Percentiles rank a stretch among this genome's conserved stretches.
These are phyloP conservation scores for Thera obeliscata DNA, from an alignment of 2,888 invertebrate species.

Conservation along the genomic window DNA sequence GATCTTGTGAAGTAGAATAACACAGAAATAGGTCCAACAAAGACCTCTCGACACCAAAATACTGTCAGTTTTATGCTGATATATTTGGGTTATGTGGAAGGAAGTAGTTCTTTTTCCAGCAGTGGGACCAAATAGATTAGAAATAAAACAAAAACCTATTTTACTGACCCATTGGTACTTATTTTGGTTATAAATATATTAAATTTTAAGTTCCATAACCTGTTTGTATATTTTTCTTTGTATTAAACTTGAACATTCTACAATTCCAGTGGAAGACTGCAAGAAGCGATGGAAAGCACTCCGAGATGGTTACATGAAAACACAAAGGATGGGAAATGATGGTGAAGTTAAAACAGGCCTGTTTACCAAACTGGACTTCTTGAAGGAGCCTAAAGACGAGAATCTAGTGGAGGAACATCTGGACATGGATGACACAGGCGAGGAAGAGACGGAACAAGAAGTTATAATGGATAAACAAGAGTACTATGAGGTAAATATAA, in stretches of 20 bases:
- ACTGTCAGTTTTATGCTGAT: no score
- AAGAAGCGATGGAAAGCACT: constrained; percentile 83
- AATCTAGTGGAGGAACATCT: constrained; percentile 42
- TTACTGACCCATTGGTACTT: not conserved
- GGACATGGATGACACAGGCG: constrained; percentile 40
- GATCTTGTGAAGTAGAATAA: not conserved
- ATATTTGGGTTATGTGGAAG: not conserved
- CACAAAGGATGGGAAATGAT: constrained; percentile 69
- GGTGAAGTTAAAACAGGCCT: constrained; percentile 67
- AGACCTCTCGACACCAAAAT: not conserved
- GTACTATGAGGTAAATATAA: constrained; percentile 69
- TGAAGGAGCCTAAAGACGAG: constrained; percentile 55
- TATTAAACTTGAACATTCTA: not conserved
- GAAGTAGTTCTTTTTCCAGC: not conserved
- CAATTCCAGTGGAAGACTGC: constrained; percentile 81
- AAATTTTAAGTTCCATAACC: not conserved
- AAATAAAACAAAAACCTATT: not conserved
- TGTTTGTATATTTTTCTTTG: not conserved
- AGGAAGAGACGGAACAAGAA: constrained; percentile 58
- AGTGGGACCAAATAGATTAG: no score
- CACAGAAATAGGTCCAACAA: not conserved
- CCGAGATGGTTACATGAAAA: constrained; percentile 81
- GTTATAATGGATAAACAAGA: constrained; percentile 78
- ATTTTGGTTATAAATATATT: not conserved
- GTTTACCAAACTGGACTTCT: constrained; percentile 71